phyloP scores from a whole-genome alignment of 2,888 invertebrate species.

The Phytoseiulus persimilis region DNA sequence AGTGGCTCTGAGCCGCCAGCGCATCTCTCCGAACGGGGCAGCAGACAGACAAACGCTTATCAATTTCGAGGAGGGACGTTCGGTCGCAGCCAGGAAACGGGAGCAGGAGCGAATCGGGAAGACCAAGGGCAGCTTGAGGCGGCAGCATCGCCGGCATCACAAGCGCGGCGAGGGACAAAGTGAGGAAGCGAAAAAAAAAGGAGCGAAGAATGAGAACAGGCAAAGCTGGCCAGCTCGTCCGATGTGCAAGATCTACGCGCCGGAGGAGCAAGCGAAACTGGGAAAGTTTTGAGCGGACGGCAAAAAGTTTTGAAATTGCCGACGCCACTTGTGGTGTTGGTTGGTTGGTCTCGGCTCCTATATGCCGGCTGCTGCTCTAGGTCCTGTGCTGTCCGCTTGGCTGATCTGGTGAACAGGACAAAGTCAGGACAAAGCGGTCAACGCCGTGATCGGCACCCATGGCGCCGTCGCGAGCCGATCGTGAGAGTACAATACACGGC shows the following conservation, averaged over 20 bases:
- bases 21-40: neutral
- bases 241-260: neutral
- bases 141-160: neutral
- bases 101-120: neutral
- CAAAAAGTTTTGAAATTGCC: conserved; percentile 37
- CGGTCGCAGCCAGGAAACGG: neutral
- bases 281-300: conserved; percentile 7
- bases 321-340: neutral
- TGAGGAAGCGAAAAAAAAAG: neutral
- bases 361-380: neutral
- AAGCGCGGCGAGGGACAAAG: neutral
- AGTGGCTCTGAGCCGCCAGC: neutral
- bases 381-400: neutral
- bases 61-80: neutral
- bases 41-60: neutral
- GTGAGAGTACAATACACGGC: neutral
- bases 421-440: neutral
- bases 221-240: neutral
- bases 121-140: neutral
- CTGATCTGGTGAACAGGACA: neutral
- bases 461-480: neutral
- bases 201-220: neutral
- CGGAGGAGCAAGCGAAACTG: conserved; percentile 9
- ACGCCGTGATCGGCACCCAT: neutral
- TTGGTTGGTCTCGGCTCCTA: neutral